These are phyloP conservation scores for Monarcha castaneiventris DNA, from an alignment of 2,113 vertebrate genomes.

Conservation along the genomic window DNA sequence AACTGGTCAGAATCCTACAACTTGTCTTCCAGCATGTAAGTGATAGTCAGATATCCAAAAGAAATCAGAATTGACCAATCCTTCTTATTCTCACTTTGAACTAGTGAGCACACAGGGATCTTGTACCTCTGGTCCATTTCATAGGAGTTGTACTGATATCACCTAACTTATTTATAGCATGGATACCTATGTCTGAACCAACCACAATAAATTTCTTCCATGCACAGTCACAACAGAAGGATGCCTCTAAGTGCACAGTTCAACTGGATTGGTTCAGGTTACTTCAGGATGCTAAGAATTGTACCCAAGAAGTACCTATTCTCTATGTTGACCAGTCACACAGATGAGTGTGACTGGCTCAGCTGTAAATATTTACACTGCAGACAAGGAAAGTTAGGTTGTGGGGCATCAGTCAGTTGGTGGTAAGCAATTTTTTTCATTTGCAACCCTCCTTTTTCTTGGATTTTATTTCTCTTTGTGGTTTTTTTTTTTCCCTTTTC, in stretches of 20 bases:
- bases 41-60: not conserved
- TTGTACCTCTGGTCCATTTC: not conserved
- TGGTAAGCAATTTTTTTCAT: not conserved
- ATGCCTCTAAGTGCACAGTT: not conserved
- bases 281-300: not conserved
- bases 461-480: not conserved
- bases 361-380: not conserved
- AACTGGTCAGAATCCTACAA: not conserved
- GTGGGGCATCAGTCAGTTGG: not conserved
- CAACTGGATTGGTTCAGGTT: not conserved
- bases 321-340: accelerated
- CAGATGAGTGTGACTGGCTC: not conserved
- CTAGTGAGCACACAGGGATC: not conserved
- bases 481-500: not conserved
- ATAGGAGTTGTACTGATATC: not conserved
- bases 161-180: accelerated
- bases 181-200: not conserved
- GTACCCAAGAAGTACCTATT: not conserved
- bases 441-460: not conserved
- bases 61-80: not conserved
- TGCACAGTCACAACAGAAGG: not conserved
- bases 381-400: not conserved
- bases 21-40: not conserved
- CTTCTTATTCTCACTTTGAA: not conserved
- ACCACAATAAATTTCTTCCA: not conserved